Evolutionary conservation across 2,888 invertebrate species (phyloP).

Genomic region (Amphipoea lucens): DNA sequence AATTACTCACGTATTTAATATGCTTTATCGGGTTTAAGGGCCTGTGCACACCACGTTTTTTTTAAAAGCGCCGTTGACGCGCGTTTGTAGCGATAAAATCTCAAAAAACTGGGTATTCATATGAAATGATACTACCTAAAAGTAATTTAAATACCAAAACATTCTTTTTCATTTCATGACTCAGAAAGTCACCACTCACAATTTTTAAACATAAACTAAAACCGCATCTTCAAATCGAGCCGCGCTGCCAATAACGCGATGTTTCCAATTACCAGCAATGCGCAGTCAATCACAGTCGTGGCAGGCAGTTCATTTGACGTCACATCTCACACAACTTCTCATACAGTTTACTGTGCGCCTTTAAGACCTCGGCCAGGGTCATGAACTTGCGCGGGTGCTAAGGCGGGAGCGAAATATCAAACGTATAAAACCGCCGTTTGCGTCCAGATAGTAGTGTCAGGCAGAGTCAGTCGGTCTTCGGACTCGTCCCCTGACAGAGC

Average conservation of each 20-base stretch:
- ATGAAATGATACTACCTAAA: not conserved
- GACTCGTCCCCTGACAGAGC: too few relatives aligned
- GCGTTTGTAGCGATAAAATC: too few relatives aligned
- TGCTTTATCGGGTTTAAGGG: too few relatives aligned
- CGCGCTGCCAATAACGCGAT: slow-evolving; percentile 74
- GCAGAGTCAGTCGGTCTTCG: too few relatives aligned
- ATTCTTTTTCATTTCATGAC: slow-evolving; percentile 22
- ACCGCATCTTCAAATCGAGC: slow-evolving; percentile 71
- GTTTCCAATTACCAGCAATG: slow-evolving; percentile 83
- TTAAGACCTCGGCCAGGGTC: not conserved
- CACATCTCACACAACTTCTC: slow-evolving; percentile 60
- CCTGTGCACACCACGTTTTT: too few relatives aligned
- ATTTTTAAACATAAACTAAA: slow-evolving; percentile 45
- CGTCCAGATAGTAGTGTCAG: not conserved
- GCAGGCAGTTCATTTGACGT: slow-evolving; percentile 76
- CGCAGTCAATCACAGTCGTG: slow-evolving; percentile 79
- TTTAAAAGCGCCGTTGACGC: too few relatives aligned
- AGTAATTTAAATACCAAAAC: slow-evolving; percentile 5
- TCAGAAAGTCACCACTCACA: slow-evolving; percentile 30
- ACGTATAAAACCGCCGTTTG: not conserved
- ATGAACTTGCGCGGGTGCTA: not conserved
- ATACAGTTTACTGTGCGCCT: slow-evolving; percentile 57
- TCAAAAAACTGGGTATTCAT: too few relatives aligned
- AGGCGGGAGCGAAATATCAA: not conserved
- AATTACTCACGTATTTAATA: not conserved